These are phyloP conservation scores for Manduca sexta DNA, from an alignment of 1,140 invertebrate genomes.

Conservation along the genomic window DNA sequence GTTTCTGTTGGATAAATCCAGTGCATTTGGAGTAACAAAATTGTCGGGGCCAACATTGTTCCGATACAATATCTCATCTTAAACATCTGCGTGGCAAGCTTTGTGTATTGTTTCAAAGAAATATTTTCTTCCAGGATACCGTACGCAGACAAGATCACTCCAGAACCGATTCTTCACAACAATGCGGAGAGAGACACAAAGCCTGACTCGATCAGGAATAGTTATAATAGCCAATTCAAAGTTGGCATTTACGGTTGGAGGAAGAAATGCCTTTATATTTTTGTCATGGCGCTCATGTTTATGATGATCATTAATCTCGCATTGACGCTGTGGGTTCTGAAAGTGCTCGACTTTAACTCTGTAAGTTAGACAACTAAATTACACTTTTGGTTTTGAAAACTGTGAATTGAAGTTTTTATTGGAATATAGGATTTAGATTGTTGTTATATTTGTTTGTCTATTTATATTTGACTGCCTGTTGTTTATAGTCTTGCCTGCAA, in stretches of 20 bases:
- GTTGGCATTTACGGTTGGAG: conserved; percentile 97
- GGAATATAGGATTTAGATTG: too few species aligned
- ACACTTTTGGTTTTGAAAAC: too few species aligned
- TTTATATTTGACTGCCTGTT: too few species aligned
- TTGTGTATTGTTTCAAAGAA: conserved; percentile 21
- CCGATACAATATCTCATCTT: too few species aligned
- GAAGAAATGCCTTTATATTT: conserved; percentile 92
- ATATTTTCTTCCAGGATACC: conserved; percentile 63
- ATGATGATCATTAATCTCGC: conserved; percentile 95
- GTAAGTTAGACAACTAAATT: too few species aligned
- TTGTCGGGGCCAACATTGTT: too few species aligned
- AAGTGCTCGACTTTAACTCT: conserved; percentile 95
- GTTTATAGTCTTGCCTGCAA: too few species aligned
- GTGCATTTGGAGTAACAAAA: too few species aligned
- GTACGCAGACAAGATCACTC: conserved; percentile 69
- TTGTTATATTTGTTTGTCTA: too few species aligned
- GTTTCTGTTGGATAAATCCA: too few species aligned
- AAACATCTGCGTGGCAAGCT: not conserved
- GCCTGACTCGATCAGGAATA: conserved; percentile 66
- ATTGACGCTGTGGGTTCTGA: conserved; percentile 95
- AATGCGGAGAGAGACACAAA: conserved; percentile 64
- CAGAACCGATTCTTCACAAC: conserved; percentile 67
- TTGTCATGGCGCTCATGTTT: conserved; percentile 87
- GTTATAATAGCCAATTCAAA: conserved; percentile 78
- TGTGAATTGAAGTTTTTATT: too few species aligned